Evolutionary conservation across 2,888 invertebrate species (phyloP).

Genomic region (Neoscelio sp.): DNA sequence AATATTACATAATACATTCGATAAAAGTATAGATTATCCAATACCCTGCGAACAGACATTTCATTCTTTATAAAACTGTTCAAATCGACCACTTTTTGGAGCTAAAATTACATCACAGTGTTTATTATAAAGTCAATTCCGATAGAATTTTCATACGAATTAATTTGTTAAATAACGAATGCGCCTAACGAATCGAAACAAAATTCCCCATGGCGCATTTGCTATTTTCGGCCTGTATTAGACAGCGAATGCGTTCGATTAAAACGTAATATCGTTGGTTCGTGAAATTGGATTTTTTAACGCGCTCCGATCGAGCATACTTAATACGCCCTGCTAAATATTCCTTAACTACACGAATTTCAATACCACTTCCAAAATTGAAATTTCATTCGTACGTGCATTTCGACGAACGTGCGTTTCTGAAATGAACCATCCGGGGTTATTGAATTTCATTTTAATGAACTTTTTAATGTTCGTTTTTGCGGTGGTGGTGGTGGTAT

Average conservation of each 20-base stretch:
- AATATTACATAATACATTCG: too few relatives aligned
- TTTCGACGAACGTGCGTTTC: constrained; percentile 12
- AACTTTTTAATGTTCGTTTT: too few relatives aligned
- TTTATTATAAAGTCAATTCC: too few relatives aligned
- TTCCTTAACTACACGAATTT: constrained; percentile 39
- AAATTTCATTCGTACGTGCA: constrained; percentile 16
- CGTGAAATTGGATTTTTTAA: constrained; percentile 61
- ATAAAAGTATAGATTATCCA: too few relatives aligned
- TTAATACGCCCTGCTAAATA: constrained; percentile 43
- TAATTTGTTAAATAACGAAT: constrained; percentile 25
- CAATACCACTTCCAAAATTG: constrained; percentile 20
- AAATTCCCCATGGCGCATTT: constrained; percentile 22
- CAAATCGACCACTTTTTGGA: too few relatives aligned
- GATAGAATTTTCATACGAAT: too few relatives aligned
- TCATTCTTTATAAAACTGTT: too few relatives aligned
- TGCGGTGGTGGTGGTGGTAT: too few relatives aligned
- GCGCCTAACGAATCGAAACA: constrained; percentile 43
- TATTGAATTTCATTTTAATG: constrained; percentile 27
- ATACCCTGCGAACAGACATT: too few relatives aligned
- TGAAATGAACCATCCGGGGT: background rate
- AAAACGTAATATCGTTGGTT: constrained; percentile 52
- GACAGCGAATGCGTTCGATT: constrained; percentile 48
- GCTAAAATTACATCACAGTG: too few relatives aligned
- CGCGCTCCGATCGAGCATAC: constrained; percentile 31
- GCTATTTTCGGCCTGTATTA: constrained; percentile 33